Percentiles rank a stretch among this genome's conserved stretches.
phyloP scores from a whole-genome alignment of 2,888 invertebrate genomes.

The Synanthedon andrenaeformis region DNA sequence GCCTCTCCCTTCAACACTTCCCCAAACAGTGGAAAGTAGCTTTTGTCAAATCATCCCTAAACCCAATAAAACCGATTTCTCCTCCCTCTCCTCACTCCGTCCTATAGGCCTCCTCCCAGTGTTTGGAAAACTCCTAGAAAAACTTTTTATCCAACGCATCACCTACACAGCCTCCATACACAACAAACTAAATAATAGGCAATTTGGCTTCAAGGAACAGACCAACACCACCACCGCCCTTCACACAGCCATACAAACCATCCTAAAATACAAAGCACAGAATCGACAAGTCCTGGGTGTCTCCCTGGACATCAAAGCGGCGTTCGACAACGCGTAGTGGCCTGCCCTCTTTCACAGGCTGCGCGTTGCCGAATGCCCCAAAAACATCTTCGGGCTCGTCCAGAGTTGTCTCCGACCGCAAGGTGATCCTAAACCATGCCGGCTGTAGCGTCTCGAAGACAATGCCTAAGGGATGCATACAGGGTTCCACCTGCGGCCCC shows the following conservation, averaged over 20 bases:
- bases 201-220: slow-evolving; percentile 12
- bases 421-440: slow-evolving; percentile 5
- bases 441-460: slow-evolving; percentile 3
- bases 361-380: too few relatives aligned
- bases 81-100: slow-evolving; percentile 7
- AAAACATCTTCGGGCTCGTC: slow-evolving; percentile 11
- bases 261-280: background rate
- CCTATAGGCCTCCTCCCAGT: slow-evolving; percentile 14
- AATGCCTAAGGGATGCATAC: slow-evolving; percentile 14
- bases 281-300: slow-evolving; percentile 3
- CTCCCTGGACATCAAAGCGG: too few relatives aligned
- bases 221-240: slow-evolving; percentile 8
- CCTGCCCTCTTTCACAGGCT: slow-evolving; percentile 9
- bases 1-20: slow-evolving; percentile 1
- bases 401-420: slow-evolving; percentile 2
- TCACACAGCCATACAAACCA: background rate
- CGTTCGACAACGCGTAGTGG: slow-evolving; percentile 5
- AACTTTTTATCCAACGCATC: slow-evolving; percentile 4
- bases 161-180: background rate
- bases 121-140: slow-evolving; percentile 11
- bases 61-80: slow-evolving; percentile 8
- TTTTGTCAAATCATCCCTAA: slow-evolving; percentile 15
- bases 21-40: slow-evolving; percentile 13
- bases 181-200: background rate
- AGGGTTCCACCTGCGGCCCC: slow-evolving; percentile 14